These are phyloP conservation scores for Zoanthus gigantus DNA, from an alignment of 92 coral and sea anemone genomes.

Conservation along the genomic window DNA sequence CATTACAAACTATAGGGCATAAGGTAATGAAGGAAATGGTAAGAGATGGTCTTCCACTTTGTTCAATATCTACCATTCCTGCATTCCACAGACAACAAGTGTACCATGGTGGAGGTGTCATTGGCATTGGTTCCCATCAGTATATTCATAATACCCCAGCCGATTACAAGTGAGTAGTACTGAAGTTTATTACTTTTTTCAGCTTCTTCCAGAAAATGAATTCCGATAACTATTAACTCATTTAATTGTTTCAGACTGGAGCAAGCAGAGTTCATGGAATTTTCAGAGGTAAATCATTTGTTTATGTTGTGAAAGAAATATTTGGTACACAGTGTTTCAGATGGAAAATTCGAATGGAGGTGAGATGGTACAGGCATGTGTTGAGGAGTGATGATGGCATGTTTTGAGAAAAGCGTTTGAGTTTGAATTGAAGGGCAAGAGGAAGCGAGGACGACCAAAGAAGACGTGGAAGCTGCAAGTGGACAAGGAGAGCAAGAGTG, in stretches of 20 bases:
- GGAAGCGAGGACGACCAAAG: too few species aligned
- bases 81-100: constrained; percentile 72
- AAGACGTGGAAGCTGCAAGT: too few species aligned
- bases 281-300: constrained; percentile 81
- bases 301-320: not conserved
- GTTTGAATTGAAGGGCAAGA: too few species aligned
- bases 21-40: too few species aligned
- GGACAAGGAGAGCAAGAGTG: too few species aligned
- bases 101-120: constrained; percentile 92
- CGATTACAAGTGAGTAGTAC: constrained; percentile 77
- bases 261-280: constrained; percentile 95
- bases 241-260: constrained; percentile 74
- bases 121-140: constrained; percentile 94
- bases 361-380: too few species aligned
- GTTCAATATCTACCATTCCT: not conserved
- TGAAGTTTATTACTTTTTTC: not conserved
- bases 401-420: too few species aligned
- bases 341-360: too few species aligned
- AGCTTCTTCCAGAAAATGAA: not conserved
- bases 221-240: not conserved
- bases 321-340: not conserved
- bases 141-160: constrained; percentile 98
- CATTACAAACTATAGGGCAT: too few species aligned
- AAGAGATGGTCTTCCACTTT: too few species aligned
- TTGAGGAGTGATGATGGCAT: too few species aligned